phyloP scores from a whole-genome alignment of 2,888 invertebrate genomes.

The Neria commutata region DNA sequence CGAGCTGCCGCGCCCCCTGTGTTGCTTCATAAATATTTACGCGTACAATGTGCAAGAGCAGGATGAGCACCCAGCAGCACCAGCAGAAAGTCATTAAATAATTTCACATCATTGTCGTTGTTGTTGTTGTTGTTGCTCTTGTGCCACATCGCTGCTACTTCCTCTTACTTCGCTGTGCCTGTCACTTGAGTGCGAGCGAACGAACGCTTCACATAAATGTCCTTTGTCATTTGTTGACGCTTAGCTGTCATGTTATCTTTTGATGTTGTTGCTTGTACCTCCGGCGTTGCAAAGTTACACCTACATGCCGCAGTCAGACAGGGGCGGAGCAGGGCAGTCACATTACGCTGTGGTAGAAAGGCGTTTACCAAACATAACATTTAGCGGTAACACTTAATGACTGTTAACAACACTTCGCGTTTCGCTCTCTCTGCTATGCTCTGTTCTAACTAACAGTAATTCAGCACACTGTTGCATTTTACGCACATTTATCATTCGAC shows the following conservation, averaged over 20 bases:
- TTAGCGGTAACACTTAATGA: conserved; percentile 19
- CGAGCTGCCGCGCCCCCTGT: too few species aligned
- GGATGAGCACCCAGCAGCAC: background rate
- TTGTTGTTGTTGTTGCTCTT: background rate
- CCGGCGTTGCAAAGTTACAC: too few species aligned
- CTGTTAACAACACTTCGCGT: conserved; percentile 8
- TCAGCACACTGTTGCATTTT: too few species aligned
- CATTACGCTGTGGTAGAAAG: background rate
- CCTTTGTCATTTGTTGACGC: conserved; percentile 12
- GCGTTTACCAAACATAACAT: conserved; percentile 15
- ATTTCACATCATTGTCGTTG: background rate
- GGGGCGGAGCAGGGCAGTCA: too few species aligned
- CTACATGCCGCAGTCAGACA: too few species aligned
- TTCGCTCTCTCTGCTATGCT: background rate
- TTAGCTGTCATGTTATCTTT: conserved; percentile 13
- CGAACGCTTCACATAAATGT: background rate
- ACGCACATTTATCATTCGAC: too few species aligned
- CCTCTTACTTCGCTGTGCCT: background rate
- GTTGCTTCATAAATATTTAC: too few species aligned
- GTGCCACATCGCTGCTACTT: background rate
- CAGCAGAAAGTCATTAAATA: conserved; percentile 5
- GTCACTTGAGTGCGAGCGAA: too few species aligned
- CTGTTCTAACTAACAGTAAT: background rate
- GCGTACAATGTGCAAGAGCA: too few species aligned
- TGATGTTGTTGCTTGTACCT: background rate